Evolutionary conservation across 2,888 invertebrate genomes (phyloP), one percentile per base, ranked within the genome.

Genomic region (Glomeris marginata): DNA sequence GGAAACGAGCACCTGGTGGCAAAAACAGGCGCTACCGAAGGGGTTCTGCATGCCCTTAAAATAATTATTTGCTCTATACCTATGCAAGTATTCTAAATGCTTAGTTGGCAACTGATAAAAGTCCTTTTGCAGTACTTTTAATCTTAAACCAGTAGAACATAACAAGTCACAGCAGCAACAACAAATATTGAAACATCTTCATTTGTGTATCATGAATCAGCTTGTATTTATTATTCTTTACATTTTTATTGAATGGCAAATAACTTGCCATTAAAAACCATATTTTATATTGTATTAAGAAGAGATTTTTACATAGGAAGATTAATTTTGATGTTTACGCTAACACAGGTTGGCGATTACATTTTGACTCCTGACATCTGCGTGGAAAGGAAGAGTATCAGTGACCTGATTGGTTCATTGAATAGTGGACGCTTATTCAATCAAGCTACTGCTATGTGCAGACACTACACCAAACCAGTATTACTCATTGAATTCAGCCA

Each of bases 361-460:
- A 90, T 98, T 62, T 72, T 99, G 15, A 90, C 95, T 0, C 90
- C 94, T 0, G 90, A 94, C 20, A 85, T 95, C 56, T 95, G 97
- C 63, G 84, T 98, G 16, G 98, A 99, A 69, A 75, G 98, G 46
- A 98, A 98, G 52, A 91, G 91, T 45, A 76, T 97, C 55, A 90
- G 88, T 5, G 97, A 98, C 74, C 72, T 98, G 57, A 90, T 95
- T 60, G 91, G 92, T 5, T 97, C 97, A 0, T 72, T 98, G 33
- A 86, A 90, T 67, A 87, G 84, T 41, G 98, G 98, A 0, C 78
- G 98, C 15, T 74, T 98, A 28, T 95, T 91, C 69, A 87, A 86
- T 63, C 98, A 99, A 68, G 87, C 90, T 57, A 81, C 85, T 38
- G 81, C 90, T 54, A 97, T 97, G 95, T 82, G 81, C 52, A 75